Percentiles rank a stretch among this genome's conserved stretches.
Conservation (phyloP, 2,113 vertebrate species). For the Daubentonia madagascariensis region DNA sequence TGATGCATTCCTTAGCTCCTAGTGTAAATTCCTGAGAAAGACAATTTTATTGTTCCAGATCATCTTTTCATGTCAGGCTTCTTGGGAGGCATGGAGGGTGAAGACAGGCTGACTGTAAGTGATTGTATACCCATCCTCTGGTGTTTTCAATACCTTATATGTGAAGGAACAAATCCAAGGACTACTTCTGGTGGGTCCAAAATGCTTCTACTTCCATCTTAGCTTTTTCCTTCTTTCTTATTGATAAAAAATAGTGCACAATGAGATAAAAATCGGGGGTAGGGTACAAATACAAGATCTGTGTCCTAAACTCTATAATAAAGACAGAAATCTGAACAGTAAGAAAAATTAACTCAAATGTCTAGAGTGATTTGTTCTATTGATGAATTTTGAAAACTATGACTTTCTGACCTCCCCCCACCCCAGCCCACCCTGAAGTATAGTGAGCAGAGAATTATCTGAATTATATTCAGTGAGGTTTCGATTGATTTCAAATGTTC, state of each 20-base stretch:
- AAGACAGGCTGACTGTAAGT: not conserved
- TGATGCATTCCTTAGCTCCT: not conserved
- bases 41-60: not conserved
- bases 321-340: not conserved
- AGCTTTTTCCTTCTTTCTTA: not conserved
- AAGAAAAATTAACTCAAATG: not conserved
- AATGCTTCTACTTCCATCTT: not conserved
- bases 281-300: not conserved
- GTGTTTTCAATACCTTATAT: not conserved
- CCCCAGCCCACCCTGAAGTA: not conserved
- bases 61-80: not conserved
- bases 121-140: not conserved
- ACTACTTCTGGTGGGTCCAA: not conserved
- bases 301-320: not conserved
- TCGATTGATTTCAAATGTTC: conserved; percentile 9
- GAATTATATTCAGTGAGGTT: not conserved
- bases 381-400: not conserved
- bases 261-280: not conserved
- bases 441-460: not conserved
- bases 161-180: not conserved
- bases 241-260: not conserved
- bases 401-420: not conserved
- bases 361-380: not conserved
- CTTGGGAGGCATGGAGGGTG: not conserved
- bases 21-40: not conserved